Evolutionary conservation across 2,888 invertebrate genomes (phyloP).

Genomic region (Calephelis perditalis): DNA sequence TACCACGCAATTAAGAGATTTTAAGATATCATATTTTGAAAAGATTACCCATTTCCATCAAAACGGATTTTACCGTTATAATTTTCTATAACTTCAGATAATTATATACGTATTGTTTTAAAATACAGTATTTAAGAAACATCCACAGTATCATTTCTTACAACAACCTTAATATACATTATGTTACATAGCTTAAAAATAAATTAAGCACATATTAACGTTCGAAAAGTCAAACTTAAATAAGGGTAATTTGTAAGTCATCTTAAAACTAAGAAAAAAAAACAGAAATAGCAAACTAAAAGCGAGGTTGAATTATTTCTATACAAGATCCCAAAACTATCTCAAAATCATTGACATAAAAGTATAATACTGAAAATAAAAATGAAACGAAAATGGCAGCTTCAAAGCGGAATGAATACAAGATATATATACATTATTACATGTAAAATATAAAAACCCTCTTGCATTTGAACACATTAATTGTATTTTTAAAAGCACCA

Average conservation of each 20-base stretch:
- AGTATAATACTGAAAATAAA: conserved; percentile 42
- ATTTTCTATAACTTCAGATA: too few species aligned
- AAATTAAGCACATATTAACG: conserved; percentile 31
- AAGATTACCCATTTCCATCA: too few species aligned
- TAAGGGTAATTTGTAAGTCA: conserved; percentile 14
- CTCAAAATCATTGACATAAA: conserved; percentile 23
- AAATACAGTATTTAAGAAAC: conserved; percentile 31
- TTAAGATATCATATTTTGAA: too few species aligned
- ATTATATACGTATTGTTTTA: conserved; percentile 5
- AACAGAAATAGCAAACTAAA: conserved; percentile 16
- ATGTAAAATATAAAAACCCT: background rate
- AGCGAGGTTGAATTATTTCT: conserved; percentile 27
- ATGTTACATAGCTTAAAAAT: conserved; percentile 24
- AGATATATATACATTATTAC: conserved; percentile 18
- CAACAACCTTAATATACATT: conserved; percentile 11
- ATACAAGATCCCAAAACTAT: conserved; percentile 13
- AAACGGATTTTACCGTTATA: too few species aligned
- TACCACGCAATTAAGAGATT: too few species aligned
- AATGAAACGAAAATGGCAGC: conserved; percentile 41
- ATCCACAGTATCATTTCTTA: background rate
- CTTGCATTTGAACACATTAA: conserved; percentile 29
- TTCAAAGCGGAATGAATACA: conserved; percentile 33
- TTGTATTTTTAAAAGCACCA: conserved; percentile 36
- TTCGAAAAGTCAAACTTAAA: conserved; percentile 25
- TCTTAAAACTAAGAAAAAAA: conserved; percentile 25